These are phyloP conservation scores for Ailuropoda melanoleuca DNA, from an alignment of 2,113 vertebrate species.

Conservation along the genomic window DNA sequence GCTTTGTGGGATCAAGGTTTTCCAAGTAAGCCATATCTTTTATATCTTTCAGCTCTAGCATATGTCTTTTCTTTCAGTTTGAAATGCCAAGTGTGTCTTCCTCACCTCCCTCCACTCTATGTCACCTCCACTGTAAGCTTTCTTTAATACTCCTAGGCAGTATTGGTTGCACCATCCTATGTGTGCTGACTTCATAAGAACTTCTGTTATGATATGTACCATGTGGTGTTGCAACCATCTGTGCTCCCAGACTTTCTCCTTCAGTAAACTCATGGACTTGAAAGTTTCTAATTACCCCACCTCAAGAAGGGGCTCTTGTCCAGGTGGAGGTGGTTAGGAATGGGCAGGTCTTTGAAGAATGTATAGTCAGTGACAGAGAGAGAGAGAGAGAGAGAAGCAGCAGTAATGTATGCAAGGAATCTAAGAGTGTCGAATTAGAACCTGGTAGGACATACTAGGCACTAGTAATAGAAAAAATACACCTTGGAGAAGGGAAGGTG, in stretches of 20 bases:
- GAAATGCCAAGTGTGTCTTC: not conserved
- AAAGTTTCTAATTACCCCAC: not conserved
- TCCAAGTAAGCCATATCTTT: not conserved
- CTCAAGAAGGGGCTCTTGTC: slow-evolving; percentile 20
- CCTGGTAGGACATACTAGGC: not conserved
- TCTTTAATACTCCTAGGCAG: slow-evolving; percentile 6
- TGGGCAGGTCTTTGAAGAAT: not conserved
- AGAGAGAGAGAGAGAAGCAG: not conserved
- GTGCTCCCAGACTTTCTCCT: not conserved
- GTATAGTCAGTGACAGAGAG: slow-evolving; percentile 6
- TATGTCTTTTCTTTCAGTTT: slow-evolving; percentile 21
- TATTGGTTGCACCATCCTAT: not conserved
- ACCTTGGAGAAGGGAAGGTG: not conserved
- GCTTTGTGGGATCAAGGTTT: not conserved
- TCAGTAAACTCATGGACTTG: slow-evolving; percentile 4
- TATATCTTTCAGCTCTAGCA: not conserved
- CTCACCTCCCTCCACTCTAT: not conserved
- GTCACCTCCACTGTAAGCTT: not conserved
- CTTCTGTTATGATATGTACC: slow-evolving; percentile 14
- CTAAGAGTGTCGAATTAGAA: not conserved
- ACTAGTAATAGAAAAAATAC: slow-evolving; percentile 17
- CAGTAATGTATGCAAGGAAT: not conserved
- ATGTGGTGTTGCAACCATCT: not conserved
- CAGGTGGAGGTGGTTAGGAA: not conserved
- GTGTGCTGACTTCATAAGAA: not conserved